Conservation (phyloP, 2,888 invertebrate species). For the Callimorpha dominula region DNA sequence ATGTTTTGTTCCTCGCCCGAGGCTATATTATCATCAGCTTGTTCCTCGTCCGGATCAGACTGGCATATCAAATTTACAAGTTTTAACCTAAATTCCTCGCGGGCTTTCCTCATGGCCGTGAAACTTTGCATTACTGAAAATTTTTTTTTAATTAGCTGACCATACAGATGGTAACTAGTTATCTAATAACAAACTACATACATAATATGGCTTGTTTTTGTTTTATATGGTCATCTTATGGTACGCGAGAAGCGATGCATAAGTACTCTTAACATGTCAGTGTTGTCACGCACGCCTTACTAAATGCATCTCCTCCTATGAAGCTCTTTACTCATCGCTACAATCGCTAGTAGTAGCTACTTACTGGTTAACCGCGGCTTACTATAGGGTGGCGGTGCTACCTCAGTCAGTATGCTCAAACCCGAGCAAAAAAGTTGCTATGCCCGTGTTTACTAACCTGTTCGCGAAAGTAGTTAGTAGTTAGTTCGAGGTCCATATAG, state of each 20-base stretch:
- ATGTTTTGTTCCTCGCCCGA: conserved; percentile 89
- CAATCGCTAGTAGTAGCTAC: no score
- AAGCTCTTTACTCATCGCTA: no score
- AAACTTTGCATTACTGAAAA: conserved; percentile 88
- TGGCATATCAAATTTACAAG: conserved; percentile 91
- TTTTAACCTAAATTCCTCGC: conserved; percentile 94
- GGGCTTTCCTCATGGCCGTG: conserved; percentile 89
- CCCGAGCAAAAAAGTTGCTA: not conserved
- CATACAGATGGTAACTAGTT: not conserved
- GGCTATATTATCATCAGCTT: conserved; percentile 76
- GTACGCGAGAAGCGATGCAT: not conserved
- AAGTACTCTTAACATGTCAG: not conserved
- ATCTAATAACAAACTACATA: not conserved
- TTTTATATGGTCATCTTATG: no score
- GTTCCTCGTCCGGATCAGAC: conserved; percentile 77
- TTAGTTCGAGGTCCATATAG: not conserved
- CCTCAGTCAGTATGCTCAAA: not conserved
- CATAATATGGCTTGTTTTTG: not conserved
- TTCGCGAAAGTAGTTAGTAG: not conserved
- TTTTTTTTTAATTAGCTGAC: not conserved
- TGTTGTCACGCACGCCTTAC: not conserved
- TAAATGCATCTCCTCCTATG: no score
- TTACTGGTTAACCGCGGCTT: no score
- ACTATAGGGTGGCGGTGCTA: not conserved
- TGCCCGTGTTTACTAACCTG: not conserved